These are phyloP conservation scores for Platanista minor DNA, from an alignment of 2,113 vertebrate species.

Conservation along the genomic window DNA sequence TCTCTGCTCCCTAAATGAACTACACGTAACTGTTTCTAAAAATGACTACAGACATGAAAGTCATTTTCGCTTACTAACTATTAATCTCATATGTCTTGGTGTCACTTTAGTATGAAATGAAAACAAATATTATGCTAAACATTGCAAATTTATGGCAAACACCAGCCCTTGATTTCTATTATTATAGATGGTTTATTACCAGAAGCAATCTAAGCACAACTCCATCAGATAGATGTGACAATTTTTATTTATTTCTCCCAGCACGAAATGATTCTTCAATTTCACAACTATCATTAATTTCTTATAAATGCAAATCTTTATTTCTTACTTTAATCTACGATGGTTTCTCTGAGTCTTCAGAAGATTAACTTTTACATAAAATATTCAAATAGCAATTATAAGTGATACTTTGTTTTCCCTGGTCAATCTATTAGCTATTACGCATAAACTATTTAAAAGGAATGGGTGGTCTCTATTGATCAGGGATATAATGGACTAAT, in stretches of 20 bases:
- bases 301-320: constrained; percentile 73
- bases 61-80: constrained; percentile 77
- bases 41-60: constrained; percentile 76
- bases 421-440: constrained; percentile 54
- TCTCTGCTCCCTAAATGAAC: constrained; percentile 72
- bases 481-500: constrained; percentile 27
- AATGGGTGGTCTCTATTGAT: constrained; percentile 64
- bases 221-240: constrained; percentile 72
- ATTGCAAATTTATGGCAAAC: constrained; percentile 76
- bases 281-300: constrained; percentile 73
- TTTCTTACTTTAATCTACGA: constrained; percentile 73
- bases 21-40: constrained; percentile 72
- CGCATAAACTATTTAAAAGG: constrained; percentile 60
- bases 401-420: constrained; percentile 67
- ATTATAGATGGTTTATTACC: constrained; percentile 75
- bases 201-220: constrained; percentile 76
- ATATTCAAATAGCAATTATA: constrained; percentile 75
- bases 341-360: constrained; percentile 64
- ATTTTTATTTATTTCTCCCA: constrained; percentile 76
- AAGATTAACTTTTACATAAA: constrained; percentile 73
- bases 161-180: constrained; percentile 72
- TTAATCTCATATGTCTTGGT: constrained; percentile 77
- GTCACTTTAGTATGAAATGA: constrained; percentile 68
- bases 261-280: constrained; percentile 68
- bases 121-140: constrained; percentile 77